A percentile compares a stretch with the other conserved stretches of the same genome.
Conservation (phyloP, 1,140 invertebrate genomes). For the Zaprionus ornatus region DNA sequence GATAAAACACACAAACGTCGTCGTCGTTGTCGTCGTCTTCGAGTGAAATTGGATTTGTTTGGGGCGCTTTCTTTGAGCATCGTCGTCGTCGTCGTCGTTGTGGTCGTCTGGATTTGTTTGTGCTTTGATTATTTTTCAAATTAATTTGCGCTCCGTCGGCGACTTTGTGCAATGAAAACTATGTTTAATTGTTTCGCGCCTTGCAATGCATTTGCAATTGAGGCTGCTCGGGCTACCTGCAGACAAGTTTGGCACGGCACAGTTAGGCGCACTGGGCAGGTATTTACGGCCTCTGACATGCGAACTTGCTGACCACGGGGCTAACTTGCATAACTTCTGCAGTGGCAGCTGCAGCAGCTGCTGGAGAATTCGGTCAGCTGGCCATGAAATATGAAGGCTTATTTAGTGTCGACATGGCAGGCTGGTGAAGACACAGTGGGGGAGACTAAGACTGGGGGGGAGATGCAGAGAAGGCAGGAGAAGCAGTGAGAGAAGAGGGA, state of each 20-base stretch:
- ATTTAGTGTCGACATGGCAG: slow-evolving; percentile 75
- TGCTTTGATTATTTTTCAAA: slow-evolving; percentile 49
- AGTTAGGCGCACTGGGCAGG: neutral
- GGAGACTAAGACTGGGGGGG: neutral
- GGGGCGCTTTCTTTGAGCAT: slow-evolving; percentile 73
- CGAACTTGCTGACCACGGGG: slow-evolving; percentile 44
- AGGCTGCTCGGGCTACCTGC: neutral
- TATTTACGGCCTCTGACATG: slow-evolving; percentile 76
- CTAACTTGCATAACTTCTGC: slow-evolving; percentile 56
- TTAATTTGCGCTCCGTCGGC: slow-evolving; percentile 79
- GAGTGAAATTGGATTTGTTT: slow-evolving; percentile 79
- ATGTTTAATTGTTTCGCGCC: slow-evolving; percentile 82
- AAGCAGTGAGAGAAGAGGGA: no score
- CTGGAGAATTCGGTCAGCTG: slow-evolving; percentile 72
- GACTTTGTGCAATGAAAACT: slow-evolving; percentile 81
- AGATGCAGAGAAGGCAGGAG: neutral
- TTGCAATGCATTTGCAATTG: slow-evolving; percentile 17
- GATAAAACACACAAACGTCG: slow-evolving; percentile 67
- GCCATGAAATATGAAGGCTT: slow-evolving; percentile 81
- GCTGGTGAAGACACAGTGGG: neutral
- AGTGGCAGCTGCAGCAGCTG: slow-evolving; percentile 51
- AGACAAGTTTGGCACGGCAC: slow-evolving; percentile 16
- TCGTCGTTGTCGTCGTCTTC: slow-evolving; percentile 10
- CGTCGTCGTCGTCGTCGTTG: neutral
- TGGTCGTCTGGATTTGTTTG: neutral